These are phyloP conservation scores for Syrista parreyssii DNA, from an alignment of 2,888 invertebrate genomes.

Conservation along the genomic window DNA sequence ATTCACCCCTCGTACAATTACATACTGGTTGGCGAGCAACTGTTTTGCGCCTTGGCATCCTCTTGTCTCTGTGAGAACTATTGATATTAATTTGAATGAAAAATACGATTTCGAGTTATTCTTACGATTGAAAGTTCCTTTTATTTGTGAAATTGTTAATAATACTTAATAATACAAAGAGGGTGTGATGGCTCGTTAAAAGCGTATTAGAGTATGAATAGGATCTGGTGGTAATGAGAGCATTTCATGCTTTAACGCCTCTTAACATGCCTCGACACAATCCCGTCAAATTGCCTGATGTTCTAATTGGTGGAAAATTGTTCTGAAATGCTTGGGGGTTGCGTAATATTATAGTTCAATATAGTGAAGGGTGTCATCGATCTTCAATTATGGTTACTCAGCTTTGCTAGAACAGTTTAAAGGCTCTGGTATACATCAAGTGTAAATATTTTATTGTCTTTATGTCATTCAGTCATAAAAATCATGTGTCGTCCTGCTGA, in stretches of 20 bases:
- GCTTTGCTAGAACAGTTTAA: background rate
- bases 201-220: background rate
- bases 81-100: background rate
- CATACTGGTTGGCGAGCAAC: background rate
- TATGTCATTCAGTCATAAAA: background rate
- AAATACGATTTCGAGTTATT: background rate
- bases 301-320: conserved; percentile 53
- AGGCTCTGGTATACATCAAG: background rate
- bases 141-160: background rate
- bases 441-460: background rate
- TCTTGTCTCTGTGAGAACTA: background rate
- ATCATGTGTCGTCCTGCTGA: background rate
- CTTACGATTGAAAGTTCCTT: background rate
- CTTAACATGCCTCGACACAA: conserved; percentile 31
- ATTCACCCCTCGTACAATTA: background rate
- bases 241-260: conserved; percentile 58
- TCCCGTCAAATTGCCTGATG: conserved; percentile 43
- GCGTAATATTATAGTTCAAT: background rate
- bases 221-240: conserved; percentile 8
- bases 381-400: background rate
- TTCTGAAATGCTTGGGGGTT: conserved; percentile 8
- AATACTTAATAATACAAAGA: background rate
- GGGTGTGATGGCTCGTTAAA: background rate
- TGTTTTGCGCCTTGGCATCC: background rate
- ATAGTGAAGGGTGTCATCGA: conserved; percentile 3